Conservation (phyloP, 2,888 invertebrate genomes). For the Sarcophaga variegata region DNA sequence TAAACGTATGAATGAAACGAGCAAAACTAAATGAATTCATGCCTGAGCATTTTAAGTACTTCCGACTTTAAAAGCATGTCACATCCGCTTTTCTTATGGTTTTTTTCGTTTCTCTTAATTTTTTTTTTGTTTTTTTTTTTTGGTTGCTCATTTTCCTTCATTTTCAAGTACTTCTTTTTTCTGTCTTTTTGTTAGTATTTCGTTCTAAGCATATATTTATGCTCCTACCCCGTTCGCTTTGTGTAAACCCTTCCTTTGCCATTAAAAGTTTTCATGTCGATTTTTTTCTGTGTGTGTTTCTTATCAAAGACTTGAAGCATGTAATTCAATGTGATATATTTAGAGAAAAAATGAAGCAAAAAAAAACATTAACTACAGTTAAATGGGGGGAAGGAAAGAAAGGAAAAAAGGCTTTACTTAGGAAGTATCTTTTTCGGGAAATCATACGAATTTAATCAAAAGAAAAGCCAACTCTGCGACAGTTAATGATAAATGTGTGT, state of each 20-base stretch:
- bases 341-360: conserved; percentile 8
- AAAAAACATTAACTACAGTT: too few species aligned
- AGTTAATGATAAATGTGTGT: too few species aligned
- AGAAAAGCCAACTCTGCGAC: too few species aligned
- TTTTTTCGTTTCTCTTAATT: not conserved
- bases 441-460: too few species aligned
- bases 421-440: too few species aligned
- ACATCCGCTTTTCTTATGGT: conserved; percentile 74
- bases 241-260: too few species aligned
- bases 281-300: conserved; percentile 66
- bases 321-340: conserved; percentile 70
- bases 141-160: conserved; percentile 61
- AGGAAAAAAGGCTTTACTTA: too few species aligned
- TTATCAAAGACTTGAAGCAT: conserved; percentile 75
- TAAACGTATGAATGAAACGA: conserved; percentile 19
- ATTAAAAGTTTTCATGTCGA: conserved; percentile 23
- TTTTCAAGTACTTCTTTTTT: not conserved
- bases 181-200: not conserved
- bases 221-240: not conserved
- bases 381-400: too few species aligned
- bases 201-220: not conserved
- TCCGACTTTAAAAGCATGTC: conserved; percentile 82
- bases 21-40: conserved; percentile 73
- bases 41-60: conserved; percentile 80
- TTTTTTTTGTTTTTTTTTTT: conserved; percentile 24